phyloP scores from a whole-genome alignment of 1,140 invertebrate genomes.

The Achroia grisella region DNA sequence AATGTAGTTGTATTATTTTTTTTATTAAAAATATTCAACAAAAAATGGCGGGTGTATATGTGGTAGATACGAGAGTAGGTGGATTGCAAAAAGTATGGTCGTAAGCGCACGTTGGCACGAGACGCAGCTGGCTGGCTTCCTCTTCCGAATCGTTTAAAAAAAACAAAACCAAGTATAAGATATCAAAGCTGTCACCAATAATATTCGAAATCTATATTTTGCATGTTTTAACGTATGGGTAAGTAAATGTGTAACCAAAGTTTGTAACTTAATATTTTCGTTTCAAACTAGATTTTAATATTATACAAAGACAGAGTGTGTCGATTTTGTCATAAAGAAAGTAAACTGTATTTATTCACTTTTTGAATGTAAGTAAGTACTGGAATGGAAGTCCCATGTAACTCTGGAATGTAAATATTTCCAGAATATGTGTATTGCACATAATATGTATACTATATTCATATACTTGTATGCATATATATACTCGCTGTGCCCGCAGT shows the following conservation, averaged over 20 bases:
- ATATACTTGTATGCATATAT: no score
- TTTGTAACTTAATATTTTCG: neutral
- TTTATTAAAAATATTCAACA: slow-evolving; percentile 20
- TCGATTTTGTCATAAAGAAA: no score
- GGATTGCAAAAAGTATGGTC: slow-evolving; percentile 45
- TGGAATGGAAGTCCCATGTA: no score
- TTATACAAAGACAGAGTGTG: neutral
- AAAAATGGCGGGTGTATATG: slow-evolving; percentile 26
- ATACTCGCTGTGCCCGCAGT: no score
- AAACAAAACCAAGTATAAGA: slow-evolving; percentile 17
- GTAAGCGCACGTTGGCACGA: slow-evolving; percentile 46
- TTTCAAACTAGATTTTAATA: neutral
- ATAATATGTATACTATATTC: no score
- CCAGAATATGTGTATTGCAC: no score
- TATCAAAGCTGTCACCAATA: slow-evolving; percentile 48
- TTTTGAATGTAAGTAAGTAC: no score
- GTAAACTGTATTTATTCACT: no score
- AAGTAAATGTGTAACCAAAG: slow-evolving; percentile 10
- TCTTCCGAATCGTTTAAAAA: slow-evolving; percentile 54
- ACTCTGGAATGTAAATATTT: no score
- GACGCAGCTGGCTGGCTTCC: slow-evolving; percentile 63
- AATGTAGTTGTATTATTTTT: no score
- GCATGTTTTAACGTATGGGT: slow-evolving; percentile 16
- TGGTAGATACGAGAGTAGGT: no score
- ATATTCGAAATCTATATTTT: slow-evolving; percentile 17